Percentiles rank a stretch among this genome's conserved stretches.
phyloP scores from a whole-genome alignment of 2,113 vertebrate genomes.

The Anser cygnoides region DNA sequence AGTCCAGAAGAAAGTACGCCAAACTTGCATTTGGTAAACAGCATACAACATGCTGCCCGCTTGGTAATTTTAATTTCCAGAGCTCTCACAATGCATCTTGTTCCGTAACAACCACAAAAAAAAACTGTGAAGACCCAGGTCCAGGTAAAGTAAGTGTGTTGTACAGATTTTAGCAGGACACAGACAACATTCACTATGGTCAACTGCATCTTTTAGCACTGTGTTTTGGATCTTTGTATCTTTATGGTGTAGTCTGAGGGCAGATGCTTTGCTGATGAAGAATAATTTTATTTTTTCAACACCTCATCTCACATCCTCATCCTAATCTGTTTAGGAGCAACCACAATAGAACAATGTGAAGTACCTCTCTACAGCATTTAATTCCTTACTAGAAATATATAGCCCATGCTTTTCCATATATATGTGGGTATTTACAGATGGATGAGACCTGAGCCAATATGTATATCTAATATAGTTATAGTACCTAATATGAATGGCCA shows the following conservation, averaged over 20 bases:
- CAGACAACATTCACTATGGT: neutral
- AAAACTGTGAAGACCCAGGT: neutral
- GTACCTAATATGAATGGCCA: neutral
- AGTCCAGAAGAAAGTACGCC: neutral
- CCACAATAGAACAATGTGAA: fast-evolving
- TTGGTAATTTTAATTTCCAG: neutral
- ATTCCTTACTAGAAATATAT: neutral
- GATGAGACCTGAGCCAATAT: neutral
- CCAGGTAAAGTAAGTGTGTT: neutral
- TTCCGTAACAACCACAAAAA: neutral
- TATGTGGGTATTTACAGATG: neutral
- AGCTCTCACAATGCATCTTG: neutral
- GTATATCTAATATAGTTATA: neutral
- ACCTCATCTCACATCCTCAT: neutral
- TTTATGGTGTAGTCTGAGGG: neutral
- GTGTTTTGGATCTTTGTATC: neutral
- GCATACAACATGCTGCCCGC: neutral
- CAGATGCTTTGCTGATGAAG: neutral
- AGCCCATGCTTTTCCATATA: neutral
- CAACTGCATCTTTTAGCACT: neutral
- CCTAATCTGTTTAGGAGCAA: neutral
- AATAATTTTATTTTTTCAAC: neutral
- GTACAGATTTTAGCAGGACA: neutral
- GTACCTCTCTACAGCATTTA: neutral
- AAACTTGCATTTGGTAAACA: neutral